Evolutionary conservation across 1,140 invertebrate species (phyloP).

Genomic region (Drosophila guanche): DNA sequence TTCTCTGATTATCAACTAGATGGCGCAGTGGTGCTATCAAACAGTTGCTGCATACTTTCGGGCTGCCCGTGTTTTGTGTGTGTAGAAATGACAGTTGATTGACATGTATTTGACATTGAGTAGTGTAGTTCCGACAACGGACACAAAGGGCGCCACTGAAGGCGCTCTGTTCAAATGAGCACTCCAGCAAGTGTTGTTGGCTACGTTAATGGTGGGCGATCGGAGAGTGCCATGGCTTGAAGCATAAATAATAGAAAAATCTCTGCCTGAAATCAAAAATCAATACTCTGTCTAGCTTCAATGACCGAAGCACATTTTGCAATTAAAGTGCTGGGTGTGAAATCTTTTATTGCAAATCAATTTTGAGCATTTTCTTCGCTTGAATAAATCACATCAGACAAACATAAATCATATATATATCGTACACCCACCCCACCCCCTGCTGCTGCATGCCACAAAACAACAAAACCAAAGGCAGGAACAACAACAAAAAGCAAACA

Average conservation of each 20-base stretch:
- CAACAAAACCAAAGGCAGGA: conserved; percentile 15
- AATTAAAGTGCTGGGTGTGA: conserved; percentile 47
- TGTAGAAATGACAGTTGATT: conserved; percentile 26
- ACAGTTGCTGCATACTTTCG: conserved; percentile 21
- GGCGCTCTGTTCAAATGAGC: no score
- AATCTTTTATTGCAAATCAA: conserved; percentile 76
- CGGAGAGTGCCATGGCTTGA: no score
- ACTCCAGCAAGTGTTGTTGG: no score
- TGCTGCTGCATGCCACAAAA: not conserved
- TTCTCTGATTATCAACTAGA: conserved; percentile 27
- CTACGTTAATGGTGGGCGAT: no score
- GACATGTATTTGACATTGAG: conserved; percentile 2
- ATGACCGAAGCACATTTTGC: not conserved
- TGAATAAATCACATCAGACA: conserved; percentile 82
- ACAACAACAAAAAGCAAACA: conserved; percentile 37
- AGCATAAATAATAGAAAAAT: no score
- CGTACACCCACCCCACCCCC: not conserved
- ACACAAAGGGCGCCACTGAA: no score
- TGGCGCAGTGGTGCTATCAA: conserved; percentile 14
- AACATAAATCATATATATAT: conserved; percentile 75
- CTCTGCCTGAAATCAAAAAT: no score
- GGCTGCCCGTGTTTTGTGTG: conserved; percentile 3
- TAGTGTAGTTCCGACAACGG: no score
- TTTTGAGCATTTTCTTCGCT: conserved; percentile 75
- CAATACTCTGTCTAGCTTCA: no score